A percentile compares a stretch with the other conserved stretches of the same genome.
These are phyloP conservation scores for Festucalex cinctus DNA, from an alignment of 2,113 vertebrate species.

Conservation along the genomic window DNA sequence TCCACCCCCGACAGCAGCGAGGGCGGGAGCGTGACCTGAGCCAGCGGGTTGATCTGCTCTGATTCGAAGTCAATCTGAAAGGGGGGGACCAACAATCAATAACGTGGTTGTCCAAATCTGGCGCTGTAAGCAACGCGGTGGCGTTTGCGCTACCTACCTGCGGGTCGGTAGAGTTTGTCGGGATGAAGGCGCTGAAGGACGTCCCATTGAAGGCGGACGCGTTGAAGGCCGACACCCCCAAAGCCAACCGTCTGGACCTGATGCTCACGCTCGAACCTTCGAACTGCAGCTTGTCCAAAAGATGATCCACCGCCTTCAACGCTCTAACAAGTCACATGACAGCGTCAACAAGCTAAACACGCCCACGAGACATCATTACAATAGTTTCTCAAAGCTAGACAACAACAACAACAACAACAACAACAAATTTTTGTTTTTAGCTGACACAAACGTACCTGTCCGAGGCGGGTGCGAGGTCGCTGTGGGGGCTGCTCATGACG, in stretches of 20 bases:
- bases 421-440: too few relatives aligned
- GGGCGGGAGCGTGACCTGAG: conserved; percentile 81
- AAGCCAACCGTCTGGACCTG: conserved; percentile 80
- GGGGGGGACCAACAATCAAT: neutral
- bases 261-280: conserved; percentile 80
- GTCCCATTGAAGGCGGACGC: conserved; percentile 73
- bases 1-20: conserved; percentile 78
- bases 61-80: conserved; percentile 83
- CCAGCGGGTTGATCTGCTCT: conserved; percentile 69
- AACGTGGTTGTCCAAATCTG: neutral
- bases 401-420: too few relatives aligned
- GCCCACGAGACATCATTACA: neutral
- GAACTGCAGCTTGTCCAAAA: conserved; percentile 87
- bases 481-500: conserved; percentile 83
- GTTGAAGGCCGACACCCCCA: conserved; percentile 82
- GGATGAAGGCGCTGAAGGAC: conserved; percentile 82
- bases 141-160: conserved; percentile 82
- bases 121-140: neutral
- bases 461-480: conserved; percentile 74
- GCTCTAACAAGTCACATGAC: conserved; percentile 68
- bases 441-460: conserved; percentile 82
- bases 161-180: conserved; percentile 76
- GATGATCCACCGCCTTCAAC: conserved; percentile 85
- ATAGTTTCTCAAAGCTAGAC: neutral
- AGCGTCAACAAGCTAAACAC: neutral